phyloP scores from a whole-genome alignment of 2,113 vertebrate genomes.

The Dicaeum eximium region DNA sequence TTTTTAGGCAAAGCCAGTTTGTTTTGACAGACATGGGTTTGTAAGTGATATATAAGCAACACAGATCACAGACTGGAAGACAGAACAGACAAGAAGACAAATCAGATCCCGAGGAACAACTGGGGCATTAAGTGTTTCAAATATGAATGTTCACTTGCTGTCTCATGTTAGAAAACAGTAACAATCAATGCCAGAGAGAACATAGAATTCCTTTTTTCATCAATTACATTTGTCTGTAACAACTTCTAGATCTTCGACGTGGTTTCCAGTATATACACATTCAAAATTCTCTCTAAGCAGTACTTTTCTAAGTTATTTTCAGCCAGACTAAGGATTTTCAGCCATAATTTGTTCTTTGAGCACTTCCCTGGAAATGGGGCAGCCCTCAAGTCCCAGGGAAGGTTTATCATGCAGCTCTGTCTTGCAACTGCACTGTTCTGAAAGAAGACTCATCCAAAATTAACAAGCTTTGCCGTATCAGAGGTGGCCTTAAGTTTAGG shows the following conservation, averaged over 20 bases:
- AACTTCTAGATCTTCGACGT: rapidly evolving
- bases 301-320: not conserved
- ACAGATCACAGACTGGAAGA: not conserved
- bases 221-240: not conserved
- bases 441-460: not conserved
- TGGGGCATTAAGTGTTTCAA: not conserved
- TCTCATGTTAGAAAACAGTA: not conserved
- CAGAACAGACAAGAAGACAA: not conserved
- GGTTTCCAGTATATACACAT: rapidly evolving
- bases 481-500: not conserved
- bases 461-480: not conserved
- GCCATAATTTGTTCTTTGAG: not conserved
- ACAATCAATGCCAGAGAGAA: not conserved
- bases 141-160: not conserved
- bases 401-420: not conserved
- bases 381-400: not conserved
- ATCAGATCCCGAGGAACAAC: not conserved
- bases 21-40: not conserved
- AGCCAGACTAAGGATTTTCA: not conserved
- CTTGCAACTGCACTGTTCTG: not conserved
- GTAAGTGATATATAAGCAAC: not conserved
- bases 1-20: not conserved
- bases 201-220: not conserved
- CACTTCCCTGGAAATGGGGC: rapidly evolving
- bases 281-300: not conserved